Base-by-base conservation (phyloP, 2,888 invertebrate genomes). In the Melipona beecheii region DNA sequence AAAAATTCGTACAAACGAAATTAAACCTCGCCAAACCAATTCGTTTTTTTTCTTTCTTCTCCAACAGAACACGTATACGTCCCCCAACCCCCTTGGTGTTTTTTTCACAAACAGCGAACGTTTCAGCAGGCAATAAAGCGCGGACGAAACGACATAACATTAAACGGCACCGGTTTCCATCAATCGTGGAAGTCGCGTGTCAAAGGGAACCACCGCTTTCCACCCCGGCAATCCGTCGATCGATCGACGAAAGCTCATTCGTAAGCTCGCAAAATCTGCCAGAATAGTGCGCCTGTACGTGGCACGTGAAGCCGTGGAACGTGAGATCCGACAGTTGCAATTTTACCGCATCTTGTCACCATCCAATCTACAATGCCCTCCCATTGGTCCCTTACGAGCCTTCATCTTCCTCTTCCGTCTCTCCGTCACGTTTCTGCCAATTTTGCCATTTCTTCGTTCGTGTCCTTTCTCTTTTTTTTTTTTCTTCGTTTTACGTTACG, bases 271-370 rank as follows among this genome's bases (percentile, higher is more conserved):
- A 75, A 84, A 76, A 79, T 84, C 75, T 78, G 64, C 52, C 50
- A 76, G 75, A 80, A 84, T 68, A 36, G 70, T 70, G 71, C 49
- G 78, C 64, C 79, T 78, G 86, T 74, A 81, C 75, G 78, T 73
- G 73, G 71, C 81, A 76, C 83, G 83, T 82, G 86, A 70, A 68
- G 70, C 68, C 72, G 84, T 75, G 78, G 66, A 79, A 88, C 86
- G 84, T 79, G 86, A 87, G 84, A 87, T 89, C 82, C 84, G 85
- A 88, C 85, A 87, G 87, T 87, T 86, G 88, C 87, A 88, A 89
- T 90, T 90, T 90, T 81, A 81, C 86, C 86, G 78, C 82, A 83
- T 78, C 87, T 86, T 86, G 87, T 85, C 85, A 80, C 86, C 77
- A 65, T 78, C 77, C 81, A 73, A 80, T 77, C 77, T 72, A 83